phyloP scores from a whole-genome alignment of 2,797 vertebrate species.

The Sarcoramphus papa region DNA sequence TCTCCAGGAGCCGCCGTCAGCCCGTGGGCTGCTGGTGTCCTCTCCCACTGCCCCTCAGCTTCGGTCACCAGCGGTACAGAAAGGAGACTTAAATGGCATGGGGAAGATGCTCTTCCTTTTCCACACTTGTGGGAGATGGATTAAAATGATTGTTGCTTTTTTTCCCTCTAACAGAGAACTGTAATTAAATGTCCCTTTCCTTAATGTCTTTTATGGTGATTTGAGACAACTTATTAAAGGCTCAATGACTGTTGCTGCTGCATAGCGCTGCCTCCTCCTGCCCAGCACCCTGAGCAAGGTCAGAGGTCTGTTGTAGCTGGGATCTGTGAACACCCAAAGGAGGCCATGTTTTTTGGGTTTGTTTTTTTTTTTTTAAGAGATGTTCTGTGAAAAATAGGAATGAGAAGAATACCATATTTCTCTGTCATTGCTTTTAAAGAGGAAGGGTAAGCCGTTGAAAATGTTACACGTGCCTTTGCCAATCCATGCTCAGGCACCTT shows the following conservation, averaged over 20 bases:
- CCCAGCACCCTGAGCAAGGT: neutral
- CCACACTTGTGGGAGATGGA: neutral
- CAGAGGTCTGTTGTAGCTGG: neutral
- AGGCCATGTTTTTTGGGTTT: neutral
- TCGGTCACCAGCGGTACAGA: accelerated
- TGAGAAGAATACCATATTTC: neutral
- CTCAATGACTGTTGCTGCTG: neutral
- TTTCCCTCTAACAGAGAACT: neutral
- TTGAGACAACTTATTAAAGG: conserved; percentile 20
- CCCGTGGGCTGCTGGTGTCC: neutral
- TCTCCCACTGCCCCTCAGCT: accelerated
- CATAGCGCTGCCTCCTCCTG: neutral
- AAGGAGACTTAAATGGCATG: neutral
- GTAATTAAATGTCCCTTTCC: conserved; percentile 37
- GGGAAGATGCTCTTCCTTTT: neutral
- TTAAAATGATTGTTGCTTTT: neutral
- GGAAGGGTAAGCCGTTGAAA: neutral
- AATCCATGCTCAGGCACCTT: neutral
- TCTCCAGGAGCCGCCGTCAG: neutral
- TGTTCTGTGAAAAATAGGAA: neutral
- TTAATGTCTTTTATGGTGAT: conserved; percentile 29
- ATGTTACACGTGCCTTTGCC: neutral
- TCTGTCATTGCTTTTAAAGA: neutral
- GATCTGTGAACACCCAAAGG: neutral
- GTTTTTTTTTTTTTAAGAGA: neutral